Base-by-base conservation (phyloP, 1,140 invertebrate genomes). In the Aphelinus certus region DNA sequence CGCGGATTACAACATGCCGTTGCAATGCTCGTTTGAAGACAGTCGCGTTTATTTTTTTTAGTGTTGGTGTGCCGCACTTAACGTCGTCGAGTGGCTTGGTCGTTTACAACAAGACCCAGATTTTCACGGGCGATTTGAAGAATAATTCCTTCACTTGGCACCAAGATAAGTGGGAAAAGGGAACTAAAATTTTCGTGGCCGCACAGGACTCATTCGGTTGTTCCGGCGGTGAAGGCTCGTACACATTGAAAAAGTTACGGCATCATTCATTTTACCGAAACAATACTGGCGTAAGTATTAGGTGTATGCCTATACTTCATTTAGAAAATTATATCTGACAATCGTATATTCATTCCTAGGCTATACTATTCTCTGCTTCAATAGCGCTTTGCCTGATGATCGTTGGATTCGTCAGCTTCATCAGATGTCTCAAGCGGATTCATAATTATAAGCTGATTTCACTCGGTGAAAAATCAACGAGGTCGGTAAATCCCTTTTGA, bases 101-200 rank as follows among this genome's bases (percentile, higher is more conserved):
- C 7, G 79, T 86, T 55, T 87, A 82, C 48, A 85, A 87, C 71
- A 82, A 81, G 56, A 82, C 83, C 0, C 70, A 80, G 63, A 81
- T 87, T 71, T 75, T 76, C 58, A 73, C 71, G 1, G 76, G 81
- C 4, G 58, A 71, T n/a, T 48, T 76, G 3, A 56, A 75, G 26
- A 68, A 68, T 7, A 75, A 53, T 57, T 79, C 63, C 0, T 9
- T 51, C 3, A 84, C 81, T 83, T 47, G 76, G 3, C 58, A 71
- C 9, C 74, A 78, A 48, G 43, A 68, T 51, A 71, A 51, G 10
- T 76, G 67, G n/a, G 79, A 47, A 48, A 76, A 73, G 48, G 76
- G 73, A 58, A 81, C 80, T 1, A 81, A 82, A 76, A 78, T 87
- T 67, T 81, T 81, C 9, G 80, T 86, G 1, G 60, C 60, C 48